phyloP scores from a whole-genome alignment of 1,140 invertebrate genomes.

The Nasonia vitripennis region DNA sequence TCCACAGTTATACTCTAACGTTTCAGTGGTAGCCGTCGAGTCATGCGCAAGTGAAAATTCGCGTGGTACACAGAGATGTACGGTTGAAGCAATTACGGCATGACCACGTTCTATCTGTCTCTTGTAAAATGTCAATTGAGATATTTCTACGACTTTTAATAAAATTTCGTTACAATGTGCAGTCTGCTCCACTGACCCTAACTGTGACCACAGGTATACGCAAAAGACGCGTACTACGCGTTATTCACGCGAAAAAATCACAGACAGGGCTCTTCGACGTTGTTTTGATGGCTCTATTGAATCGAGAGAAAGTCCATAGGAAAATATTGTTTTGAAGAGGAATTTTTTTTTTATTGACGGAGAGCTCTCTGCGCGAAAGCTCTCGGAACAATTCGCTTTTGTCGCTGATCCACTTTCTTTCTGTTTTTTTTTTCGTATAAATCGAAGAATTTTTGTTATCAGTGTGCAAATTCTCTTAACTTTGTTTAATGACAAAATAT shows the following conservation, averaged over 20 bases:
- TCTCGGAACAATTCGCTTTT: neutral
- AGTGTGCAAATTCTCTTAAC: no score
- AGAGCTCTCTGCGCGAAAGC: neutral
- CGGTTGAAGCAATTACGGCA: neutral
- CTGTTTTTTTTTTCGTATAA: no score
- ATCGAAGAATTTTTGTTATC: no score
- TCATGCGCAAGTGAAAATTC: conserved; percentile 20
- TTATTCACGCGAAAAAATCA: neutral
- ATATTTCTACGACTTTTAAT: neutral
- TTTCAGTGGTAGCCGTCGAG: neutral
- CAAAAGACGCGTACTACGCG: neutral
- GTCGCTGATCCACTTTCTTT: neutral
- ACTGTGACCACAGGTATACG: neutral
- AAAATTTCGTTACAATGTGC: neutral
- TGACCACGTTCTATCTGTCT: neutral
- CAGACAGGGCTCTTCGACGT: neutral
- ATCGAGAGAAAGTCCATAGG: neutral
- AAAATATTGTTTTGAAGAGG: neutral
- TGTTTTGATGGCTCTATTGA: neutral
- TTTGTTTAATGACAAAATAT: no score
- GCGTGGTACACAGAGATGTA: neutral
- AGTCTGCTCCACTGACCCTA: conserved; percentile 9
- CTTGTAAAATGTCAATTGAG: no score
- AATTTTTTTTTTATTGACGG: neutral
- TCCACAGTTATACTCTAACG: neutral